These are phyloP conservation scores for Galerucella nymphaeae DNA, from an alignment of 2,888 invertebrate genomes.

Conservation along the genomic window DNA sequence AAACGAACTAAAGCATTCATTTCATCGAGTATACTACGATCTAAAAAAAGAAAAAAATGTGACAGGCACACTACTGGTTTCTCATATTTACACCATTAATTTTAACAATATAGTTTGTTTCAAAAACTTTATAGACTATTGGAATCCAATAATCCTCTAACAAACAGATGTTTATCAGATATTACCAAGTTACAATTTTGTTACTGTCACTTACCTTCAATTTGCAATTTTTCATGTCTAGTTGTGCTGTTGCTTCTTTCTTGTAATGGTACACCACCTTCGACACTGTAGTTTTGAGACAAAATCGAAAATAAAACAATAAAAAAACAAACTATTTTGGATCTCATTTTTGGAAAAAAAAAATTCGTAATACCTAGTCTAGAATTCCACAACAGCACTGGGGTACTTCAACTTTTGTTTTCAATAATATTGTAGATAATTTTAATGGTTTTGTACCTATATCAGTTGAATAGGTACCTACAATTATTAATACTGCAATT, in stretches of 20 bases:
- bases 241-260: neutral
- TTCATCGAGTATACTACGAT: constrained; percentile 23
- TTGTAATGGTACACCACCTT: neutral
- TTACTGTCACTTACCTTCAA: neutral
- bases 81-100: too few relatives aligned
- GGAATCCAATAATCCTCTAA: too few relatives aligned
- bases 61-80: too few relatives aligned
- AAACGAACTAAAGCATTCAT: constrained; percentile 32
- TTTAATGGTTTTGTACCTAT: constrained; percentile 3
- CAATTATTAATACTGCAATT: neutral
- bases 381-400: neutral
- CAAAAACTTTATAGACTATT: too few relatives aligned
- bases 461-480: neutral
- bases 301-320: neutral
- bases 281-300: neutral
- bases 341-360: neutral
- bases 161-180: too few relatives aligned
- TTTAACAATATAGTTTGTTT: too few relatives aligned
- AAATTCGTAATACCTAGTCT: neutral
- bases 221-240: neutral
- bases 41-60: constrained; percentile 9
- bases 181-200: neutral
- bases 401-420: neutral
- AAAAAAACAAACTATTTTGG: neutral
- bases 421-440: neutral